phyloP scores from a whole-genome alignment of 2,797 vertebrate species.

The Enteromius viviparus region DNA sequence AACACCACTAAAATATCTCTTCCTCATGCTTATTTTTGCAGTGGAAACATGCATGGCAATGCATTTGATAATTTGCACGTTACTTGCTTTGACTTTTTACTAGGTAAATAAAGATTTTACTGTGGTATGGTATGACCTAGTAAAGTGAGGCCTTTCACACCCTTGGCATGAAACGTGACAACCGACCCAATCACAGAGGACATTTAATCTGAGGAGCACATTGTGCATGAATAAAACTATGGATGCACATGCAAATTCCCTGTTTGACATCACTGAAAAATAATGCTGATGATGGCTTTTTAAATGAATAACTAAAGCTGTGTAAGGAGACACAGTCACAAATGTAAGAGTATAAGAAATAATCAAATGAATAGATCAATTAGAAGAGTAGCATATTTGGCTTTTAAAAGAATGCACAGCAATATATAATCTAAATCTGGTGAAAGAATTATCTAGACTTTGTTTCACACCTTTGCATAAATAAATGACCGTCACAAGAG shows the following conservation, averaged over 20 bases:
- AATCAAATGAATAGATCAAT: no score
- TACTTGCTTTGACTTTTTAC: neutral
- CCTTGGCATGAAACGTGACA: conserved; percentile 73
- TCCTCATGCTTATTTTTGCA: neutral
- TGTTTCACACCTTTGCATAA: conserved; percentile 74
- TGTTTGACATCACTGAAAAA: neutral
- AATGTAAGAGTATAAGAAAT: neutral
- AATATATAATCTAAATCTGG: conserved; percentile 23
- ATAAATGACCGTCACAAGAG: conserved; percentile 71
- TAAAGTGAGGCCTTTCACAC: conserved; percentile 70
- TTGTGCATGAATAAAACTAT: neutral
- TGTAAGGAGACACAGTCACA: neutral
- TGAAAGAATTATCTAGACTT: conserved; percentile 63
- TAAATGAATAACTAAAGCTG: neutral
- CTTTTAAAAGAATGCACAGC: neutral
- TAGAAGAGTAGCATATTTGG: neutral
- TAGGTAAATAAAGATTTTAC: conserved; percentile 41
- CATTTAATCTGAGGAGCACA: conserved; percentile 7
- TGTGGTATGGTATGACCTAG: neutral
- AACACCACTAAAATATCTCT: neutral
- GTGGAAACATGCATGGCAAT: neutral
- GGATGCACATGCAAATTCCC: neutral
- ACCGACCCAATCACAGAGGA: conserved; percentile 45
- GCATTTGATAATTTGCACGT: neutral
- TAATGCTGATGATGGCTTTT: neutral